Conservation (phyloP, 2,888 invertebrate species). For the Drosophila pegasa region DNA sequence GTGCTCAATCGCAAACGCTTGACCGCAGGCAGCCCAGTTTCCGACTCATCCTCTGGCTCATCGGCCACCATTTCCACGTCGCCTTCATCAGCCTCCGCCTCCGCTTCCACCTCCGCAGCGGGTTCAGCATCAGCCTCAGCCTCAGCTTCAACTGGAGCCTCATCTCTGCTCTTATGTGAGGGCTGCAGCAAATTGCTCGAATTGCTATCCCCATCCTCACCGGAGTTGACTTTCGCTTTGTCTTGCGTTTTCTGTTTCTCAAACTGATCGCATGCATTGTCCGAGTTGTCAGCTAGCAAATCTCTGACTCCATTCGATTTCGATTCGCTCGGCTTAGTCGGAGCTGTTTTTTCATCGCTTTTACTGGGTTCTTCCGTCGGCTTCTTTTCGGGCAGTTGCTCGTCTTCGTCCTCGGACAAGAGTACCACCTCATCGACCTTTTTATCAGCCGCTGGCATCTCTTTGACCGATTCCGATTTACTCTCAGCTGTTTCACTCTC, state of each 20-base stretch:
- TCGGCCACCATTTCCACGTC: slow-evolving; percentile 23
- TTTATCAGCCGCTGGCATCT: slow-evolving; percentile 16
- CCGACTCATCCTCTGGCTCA: slow-evolving; percentile 27
- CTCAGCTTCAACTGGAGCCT: slow-evolving; percentile 22
- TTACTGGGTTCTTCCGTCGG: slow-evolving; percentile 8
- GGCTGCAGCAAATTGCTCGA: slow-evolving; percentile 80
- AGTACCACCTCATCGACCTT: slow-evolving; percentile 64
- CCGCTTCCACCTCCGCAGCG: slow-evolving; percentile 8
- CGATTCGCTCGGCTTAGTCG: not conserved
- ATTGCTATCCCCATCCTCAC: slow-evolving; percentile 74
- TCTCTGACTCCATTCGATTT: slow-evolving; percentile 15
- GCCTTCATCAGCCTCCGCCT: slow-evolving; percentile 12
- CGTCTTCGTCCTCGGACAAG: slow-evolving; percentile 72
- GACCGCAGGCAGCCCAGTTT: slow-evolving; percentile 13
- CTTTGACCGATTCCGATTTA: not conserved
- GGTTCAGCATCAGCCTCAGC: slow-evolving; percentile 17
- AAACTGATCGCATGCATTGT: slow-evolving; percentile 83
- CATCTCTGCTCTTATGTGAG: slow-evolving; percentile 50
- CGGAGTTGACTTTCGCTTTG: slow-evolving; percentile 30
- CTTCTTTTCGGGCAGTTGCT: slow-evolving; percentile 20
- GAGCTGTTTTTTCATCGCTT: not conserved
- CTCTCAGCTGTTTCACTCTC: not conserved
- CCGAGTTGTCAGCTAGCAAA: slow-evolving; percentile 77
- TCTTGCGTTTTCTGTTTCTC: slow-evolving; percentile 53
- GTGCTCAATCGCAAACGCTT: slow-evolving; percentile 55